These are phyloP conservation scores for Melanotaenia maccullochi DNA, from an alignment of 2,797 vertebrate species.

Conservation along the genomic window DNA sequence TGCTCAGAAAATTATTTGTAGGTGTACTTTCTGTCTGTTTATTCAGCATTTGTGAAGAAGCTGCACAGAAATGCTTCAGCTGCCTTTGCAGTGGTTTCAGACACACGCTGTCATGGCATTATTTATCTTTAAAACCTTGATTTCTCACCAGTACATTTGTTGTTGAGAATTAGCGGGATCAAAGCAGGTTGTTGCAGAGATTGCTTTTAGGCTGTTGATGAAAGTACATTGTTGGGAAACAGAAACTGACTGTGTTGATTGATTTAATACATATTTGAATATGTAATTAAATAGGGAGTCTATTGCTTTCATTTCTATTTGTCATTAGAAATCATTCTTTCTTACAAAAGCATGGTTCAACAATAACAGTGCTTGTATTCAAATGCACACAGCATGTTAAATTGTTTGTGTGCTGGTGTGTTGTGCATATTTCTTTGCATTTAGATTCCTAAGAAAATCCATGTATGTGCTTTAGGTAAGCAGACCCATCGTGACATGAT, in stretches of 20 bases:
- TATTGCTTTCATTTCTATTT: background rate
- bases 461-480: background rate
- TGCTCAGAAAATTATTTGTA: slow-evolving; percentile 41
- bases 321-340: background rate
- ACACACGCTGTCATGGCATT: background rate
- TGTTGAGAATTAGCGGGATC: background rate
- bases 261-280: too few relatives aligned
- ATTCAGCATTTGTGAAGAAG: slow-evolving; percentile 7
- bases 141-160: slow-evolving; percentile 4
- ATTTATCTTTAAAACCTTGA: slow-evolving; percentile 4
- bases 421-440: too few relatives aligned
- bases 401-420: background rate
- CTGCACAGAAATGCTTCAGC: background rate
- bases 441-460: too few relatives aligned
- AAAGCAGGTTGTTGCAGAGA: background rate
- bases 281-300: too few relatives aligned
- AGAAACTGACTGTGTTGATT: background rate
- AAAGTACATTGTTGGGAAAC: background rate
- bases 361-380: too few relatives aligned
- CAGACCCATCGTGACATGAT: background rate
- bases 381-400: background rate
- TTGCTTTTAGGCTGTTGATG: background rate
- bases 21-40: slow-evolving; percentile 16
- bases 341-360: too few relatives aligned
- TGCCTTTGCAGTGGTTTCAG: background rate